These are phyloP conservation scores for Syrphus vitripennis DNA, from an alignment of 2,888 invertebrate species.

Conservation along the genomic window DNA sequence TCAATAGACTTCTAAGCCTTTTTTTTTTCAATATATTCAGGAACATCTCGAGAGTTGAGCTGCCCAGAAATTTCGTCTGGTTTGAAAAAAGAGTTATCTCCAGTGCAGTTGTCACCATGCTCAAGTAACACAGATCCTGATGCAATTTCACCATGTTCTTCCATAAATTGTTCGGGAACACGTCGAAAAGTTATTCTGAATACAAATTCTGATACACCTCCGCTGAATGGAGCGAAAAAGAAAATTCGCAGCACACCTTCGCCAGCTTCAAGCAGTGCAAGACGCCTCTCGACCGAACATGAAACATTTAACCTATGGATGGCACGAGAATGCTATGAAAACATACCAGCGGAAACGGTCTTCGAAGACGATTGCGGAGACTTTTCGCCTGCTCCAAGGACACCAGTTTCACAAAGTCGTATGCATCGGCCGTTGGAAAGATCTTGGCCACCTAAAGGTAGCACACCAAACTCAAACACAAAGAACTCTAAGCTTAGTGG, in stretches of 20 bases:
- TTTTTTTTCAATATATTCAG: conserved; percentile 8
- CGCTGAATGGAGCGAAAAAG: conserved; percentile 84
- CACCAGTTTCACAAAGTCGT: conserved; percentile 67
- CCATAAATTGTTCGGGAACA: conserved; percentile 57
- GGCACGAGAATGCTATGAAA: conserved; percentile 80
- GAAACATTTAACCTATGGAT: conserved; percentile 79
- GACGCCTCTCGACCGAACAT: conserved; percentile 71
- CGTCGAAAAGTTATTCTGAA: conserved; percentile 57
- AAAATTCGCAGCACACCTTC: conserved; percentile 82
- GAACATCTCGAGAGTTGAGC: not conserved
- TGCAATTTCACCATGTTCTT: conserved; percentile 63
- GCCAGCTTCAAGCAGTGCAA: conserved; percentile 81
- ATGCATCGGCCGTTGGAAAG: conserved; percentile 89
- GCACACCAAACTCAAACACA: conserved; percentile 58
- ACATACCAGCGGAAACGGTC: conserved; percentile 79
- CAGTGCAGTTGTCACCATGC: conserved; percentile 61
- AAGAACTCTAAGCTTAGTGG: conserved; percentile 84
- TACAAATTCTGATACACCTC: conserved; percentile 71
- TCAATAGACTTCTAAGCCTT: too few relatives aligned
- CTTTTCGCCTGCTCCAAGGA: conserved; percentile 78
- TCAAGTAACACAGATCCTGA: conserved; percentile 61
- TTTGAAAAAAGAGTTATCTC: conserved; percentile 32
- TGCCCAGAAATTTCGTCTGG: conserved; percentile 3
- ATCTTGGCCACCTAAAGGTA: conserved; percentile 86
- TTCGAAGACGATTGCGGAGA: conserved; percentile 77